These are phyloP conservation scores for Drosophila prosaltans DNA, from an alignment of 1,140 invertebrate genomes.

Conservation along the genomic window DNA sequence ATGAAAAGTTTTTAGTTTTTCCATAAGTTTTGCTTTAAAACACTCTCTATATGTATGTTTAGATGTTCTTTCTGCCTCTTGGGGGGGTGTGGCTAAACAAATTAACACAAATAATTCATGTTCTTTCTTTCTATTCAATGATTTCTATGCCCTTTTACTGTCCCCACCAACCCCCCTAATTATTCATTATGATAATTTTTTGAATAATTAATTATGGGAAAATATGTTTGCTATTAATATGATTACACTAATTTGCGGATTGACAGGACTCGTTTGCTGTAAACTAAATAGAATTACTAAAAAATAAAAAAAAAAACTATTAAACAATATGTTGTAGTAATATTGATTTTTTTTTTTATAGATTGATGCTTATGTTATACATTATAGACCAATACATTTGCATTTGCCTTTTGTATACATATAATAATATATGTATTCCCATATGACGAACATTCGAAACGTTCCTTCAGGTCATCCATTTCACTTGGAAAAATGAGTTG, in stretches of 20 bases:
- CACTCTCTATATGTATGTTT: not conserved
- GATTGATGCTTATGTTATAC: no score
- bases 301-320: no score
- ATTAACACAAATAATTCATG: constrained; percentile 6
- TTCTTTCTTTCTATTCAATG: no score
- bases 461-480: no score
- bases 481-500: no score
- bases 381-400: no score
- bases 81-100: not conserved
- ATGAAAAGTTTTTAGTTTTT: constrained; percentile 4
- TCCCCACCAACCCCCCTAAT: not conserved
- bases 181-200: constrained; percentile 3
- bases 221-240: not conserved
- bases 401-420: no score
- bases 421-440: no score
- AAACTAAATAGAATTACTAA: not conserved
- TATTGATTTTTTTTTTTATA: no score
- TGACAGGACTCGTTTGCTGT: not conserved
- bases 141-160: not conserved
- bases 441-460: no score
- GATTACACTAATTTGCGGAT: not conserved
- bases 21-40: not conserved
- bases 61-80: not conserved
- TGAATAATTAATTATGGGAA: not conserved
- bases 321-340: no score